Base-by-base conservation (phyloP, 1,140 invertebrate genomes). In the Megalonaias nervosa region DNA sequence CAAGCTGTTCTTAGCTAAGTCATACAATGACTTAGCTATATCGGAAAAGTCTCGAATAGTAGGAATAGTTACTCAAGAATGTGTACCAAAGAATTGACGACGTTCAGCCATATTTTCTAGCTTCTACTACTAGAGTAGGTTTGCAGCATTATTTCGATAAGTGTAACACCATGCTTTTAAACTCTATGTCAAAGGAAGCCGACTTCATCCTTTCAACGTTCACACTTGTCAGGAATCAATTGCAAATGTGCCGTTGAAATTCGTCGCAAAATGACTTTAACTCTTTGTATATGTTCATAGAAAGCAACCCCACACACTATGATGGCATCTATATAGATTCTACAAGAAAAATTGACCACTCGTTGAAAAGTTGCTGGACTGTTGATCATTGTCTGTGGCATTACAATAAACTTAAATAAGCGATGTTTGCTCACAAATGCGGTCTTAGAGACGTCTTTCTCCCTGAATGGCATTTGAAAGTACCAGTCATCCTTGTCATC, bases 381-480 rank as follows among this genome's bases (percentile, higher is more conserved):
- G 3, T 21, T 3, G 17, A 11, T 68, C 16, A 74, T 9, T 17
- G 26, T 21, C 38, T 60, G 67, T 64, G 68, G 68, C 75, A 62
- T 59, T 58, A n/a, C n/a, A n/a, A n/a, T n/a, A n/a, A n/a, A n/a
- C n/a, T n/a, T n/a, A n/a, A n/a, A n/a, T n/a, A n/a, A 48, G 17
- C 70, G n/a, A 62, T 15, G 38, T 19, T 72, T 72, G 6, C 62
- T 61, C 38, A 38, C 23, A 62, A 81, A 72, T 11, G 79, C 79
- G 1, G 91, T 91, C 67, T 89, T 87, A 59, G 88, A 69, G 11
- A 74, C 81, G 66, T 86, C 86, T 12, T 83, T 74, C 21, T 73
- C 17, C 19, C 87, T 67, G 6, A 93, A 64, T 56, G 23, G 67
- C 1, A 92, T 77, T 68, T 91, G 91, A 87, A 86, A n/a, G 23